phyloP scores from a whole-genome alignment of 2,888 invertebrate species.

The Perizoma flavofasciatum region DNA sequence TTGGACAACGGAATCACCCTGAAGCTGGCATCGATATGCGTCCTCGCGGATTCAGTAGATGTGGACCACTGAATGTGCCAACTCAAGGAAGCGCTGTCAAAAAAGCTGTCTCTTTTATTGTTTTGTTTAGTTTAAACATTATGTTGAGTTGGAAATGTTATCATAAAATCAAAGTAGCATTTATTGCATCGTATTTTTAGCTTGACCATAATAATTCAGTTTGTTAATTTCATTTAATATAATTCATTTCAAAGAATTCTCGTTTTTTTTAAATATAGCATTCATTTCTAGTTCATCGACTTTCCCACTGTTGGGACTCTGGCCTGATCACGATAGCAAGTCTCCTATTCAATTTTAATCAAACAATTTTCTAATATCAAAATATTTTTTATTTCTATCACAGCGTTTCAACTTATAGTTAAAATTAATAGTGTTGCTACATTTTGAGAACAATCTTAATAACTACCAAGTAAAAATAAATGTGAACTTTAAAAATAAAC shows the following conservation, averaged over 20 bases:
- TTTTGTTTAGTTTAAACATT: conserved; percentile 68
- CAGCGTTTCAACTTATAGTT: conserved; percentile 54
- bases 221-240: conserved; percentile 80
- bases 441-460: conserved; percentile 21
- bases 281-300: conserved; percentile 19
- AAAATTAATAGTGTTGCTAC: conserved; percentile 26
- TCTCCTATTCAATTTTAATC: conserved; percentile 2
- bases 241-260: conserved; percentile 51
- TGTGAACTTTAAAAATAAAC: conserved; percentile 27
- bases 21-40: conserved; percentile 73
- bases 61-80: conserved; percentile 71
- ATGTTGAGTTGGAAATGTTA: conserved; percentile 62
- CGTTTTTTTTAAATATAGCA: conserved; percentile 19
- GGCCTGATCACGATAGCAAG: conserved; percentile 2
- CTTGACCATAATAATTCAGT: conserved; percentile 76
- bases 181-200: conserved; percentile 64
- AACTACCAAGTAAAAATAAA: conserved; percentile 20
- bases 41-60: conserved; percentile 65
- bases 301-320: not conserved
- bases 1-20: conserved; percentile 79
- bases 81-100: conserved; percentile 68
- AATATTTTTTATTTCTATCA: conserved; percentile 62
- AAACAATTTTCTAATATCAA: conserved; percentile 38
- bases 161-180: conserved; percentile 59
- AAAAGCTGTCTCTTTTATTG: conserved; percentile 64